Evolutionary conservation across 2,113 vertebrate species (phyloP).

Genomic region (Plotosus lineatus): DNA sequence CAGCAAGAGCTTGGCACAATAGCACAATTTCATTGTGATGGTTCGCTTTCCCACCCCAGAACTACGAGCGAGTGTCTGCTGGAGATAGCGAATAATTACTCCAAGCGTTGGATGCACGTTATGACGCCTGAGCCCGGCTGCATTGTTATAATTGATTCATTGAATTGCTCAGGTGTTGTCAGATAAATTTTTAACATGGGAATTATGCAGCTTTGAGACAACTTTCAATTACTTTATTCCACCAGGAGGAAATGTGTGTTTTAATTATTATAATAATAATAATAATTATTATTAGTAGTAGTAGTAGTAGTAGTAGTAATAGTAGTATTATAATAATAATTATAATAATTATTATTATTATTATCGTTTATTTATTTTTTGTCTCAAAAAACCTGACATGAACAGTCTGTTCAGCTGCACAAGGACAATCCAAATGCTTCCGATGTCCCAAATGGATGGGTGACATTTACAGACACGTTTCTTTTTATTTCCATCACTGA

Average conservation of each 20-base stretch:
- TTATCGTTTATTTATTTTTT: too few species aligned
- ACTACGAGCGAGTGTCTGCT: conserved; percentile 39
- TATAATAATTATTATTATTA: too few species aligned
- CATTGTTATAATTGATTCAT: conserved; percentile 48
- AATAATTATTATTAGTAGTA: too few species aligned
- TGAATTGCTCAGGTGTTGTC: conserved; percentile 53
- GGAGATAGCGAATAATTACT: conserved; percentile 53
- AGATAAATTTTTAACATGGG: conserved; percentile 55
- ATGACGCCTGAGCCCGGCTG: conserved; percentile 39
- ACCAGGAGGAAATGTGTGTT: conserved; percentile 24
- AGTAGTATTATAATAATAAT: too few species aligned
- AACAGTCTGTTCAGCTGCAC: conserved; percentile 42
- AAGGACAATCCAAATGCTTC: conserved; percentile 42
- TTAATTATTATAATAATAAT: too few species aligned
- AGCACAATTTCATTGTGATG: conserved; percentile 43
- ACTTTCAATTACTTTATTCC: conserved; percentile 49
- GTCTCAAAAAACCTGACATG: conserved; percentile 41
- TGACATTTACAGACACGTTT: conserved; percentile 43
- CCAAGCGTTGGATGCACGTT: conserved; percentile 29
- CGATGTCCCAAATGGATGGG: conserved; percentile 24
- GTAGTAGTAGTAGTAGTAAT: too few species aligned
- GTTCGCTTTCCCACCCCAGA: conserved; percentile 32
- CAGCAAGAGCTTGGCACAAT: conserved; percentile 32
- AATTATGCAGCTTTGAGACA: conserved; percentile 51
- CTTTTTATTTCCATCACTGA: conserved; percentile 24